These are phyloP conservation scores for Tarsius wallacei DNA, from an alignment of 2,797 vertebrate species.

Conservation along the genomic window DNA sequence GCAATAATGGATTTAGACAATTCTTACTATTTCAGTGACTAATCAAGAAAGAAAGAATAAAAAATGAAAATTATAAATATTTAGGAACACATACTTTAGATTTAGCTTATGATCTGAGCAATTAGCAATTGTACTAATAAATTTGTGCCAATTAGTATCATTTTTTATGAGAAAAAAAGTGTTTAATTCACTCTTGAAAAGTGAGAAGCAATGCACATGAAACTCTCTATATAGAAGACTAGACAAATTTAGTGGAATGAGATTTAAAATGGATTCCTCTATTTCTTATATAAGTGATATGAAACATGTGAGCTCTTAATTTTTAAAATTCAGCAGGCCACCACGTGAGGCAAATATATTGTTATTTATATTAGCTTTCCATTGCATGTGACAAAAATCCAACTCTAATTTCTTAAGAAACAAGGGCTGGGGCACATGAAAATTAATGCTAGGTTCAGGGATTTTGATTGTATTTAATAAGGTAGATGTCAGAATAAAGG, in stretches of 20 bases:
- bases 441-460: neutral
- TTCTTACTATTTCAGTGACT: neutral
- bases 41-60: neutral
- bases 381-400: neutral
- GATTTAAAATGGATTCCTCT: conserved; percentile 5
- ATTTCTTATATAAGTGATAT: neutral
- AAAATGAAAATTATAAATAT: conserved; percentile 30
- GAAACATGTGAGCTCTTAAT: conserved; percentile 46
- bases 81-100: conserved; percentile 19
- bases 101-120: conserved; percentile 27
- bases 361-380: conserved; percentile 34
- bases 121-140: neutral
- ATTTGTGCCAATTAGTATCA: neutral
- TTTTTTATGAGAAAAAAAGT: conserved; percentile 13
- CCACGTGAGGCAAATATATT: neutral
- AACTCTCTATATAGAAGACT: conserved; percentile 24
- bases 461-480: too few species aligned
- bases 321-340: conserved; percentile 56
- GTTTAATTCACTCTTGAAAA: conserved; percentile 60
- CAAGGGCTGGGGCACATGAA: neutral
- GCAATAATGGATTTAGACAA: conserved; percentile 33
- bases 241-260: neutral
- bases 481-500: conserved; percentile 6
- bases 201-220: neutral
- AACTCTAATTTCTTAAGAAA: conserved; percentile 16